Evolutionary conservation across 2,888 invertebrate species (phyloP), one percentile per base, ranked within the genome.

Genomic region (Arctia plantaginis): DNA sequence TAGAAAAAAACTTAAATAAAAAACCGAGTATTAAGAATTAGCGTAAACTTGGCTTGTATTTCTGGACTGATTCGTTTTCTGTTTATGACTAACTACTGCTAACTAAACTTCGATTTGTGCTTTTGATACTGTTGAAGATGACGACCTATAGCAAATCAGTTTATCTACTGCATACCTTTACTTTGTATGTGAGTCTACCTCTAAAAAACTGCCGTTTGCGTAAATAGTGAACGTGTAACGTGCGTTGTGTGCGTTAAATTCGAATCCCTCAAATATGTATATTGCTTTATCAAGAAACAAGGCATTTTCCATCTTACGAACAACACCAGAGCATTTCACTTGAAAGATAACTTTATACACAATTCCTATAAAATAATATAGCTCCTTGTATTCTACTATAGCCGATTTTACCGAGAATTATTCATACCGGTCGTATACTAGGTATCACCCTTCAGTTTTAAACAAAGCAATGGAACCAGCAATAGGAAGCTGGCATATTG

Each of bases 401-500:
- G 35, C n/a, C 64, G 51, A 67, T 33, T 72, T 69, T 44, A 55
- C 55, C 27, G 51, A 80, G 75, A 80, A 69, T 75, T 67, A 75
- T 77, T 72, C 72, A 81, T 85, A 81, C 30, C 64, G 73, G 69
- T 44, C 35, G 47, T 35, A 59, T 20, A 55, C 74, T 76, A 85
- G 87, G 87, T 89, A 90, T 89, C 89, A 89, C 87, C 89, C 90
- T 89, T 84, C 88, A 85, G 89, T 92, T 92, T 92, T 89, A 92
- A 93, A 93, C 93, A 93, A 93, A 93, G 91, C 93, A 90, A 88
- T 84, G 83, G 88, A 84, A 87, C 84, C 87, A 89, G 91, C 91
- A 91, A 90, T 92, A 90, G 90, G 89, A 90, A 90, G 91, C 91
- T 92, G 93, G 93, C 93, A 91, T 93, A 93, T 92, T 93, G 93